These are phyloP conservation scores for Eupeodes luniger DNA, from an alignment of 2,888 invertebrate genomes.

Conservation along the genomic window DNA sequence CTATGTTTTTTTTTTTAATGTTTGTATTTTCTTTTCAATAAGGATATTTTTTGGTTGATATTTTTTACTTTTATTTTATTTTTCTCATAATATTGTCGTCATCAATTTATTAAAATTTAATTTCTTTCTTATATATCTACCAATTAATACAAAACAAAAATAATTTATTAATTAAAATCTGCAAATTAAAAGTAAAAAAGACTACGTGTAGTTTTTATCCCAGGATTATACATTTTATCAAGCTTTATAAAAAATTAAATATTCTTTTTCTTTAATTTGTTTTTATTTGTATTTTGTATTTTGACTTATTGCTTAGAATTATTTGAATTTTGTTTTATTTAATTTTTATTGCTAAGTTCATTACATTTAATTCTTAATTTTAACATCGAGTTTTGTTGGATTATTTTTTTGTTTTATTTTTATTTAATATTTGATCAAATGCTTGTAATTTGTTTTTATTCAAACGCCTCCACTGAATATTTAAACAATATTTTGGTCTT, in stretches of 20 bases:
- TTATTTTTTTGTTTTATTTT: background rate
- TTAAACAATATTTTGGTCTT: constrained; percentile 62
- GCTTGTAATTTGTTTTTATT: background rate
- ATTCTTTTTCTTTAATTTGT: background rate
- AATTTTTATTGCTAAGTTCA: constrained; percentile 30
- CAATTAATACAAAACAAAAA: constrained; percentile 9
- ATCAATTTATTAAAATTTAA: constrained; percentile 43
- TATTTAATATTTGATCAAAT: constrained; percentile 22
- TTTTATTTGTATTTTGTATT: constrained; percentile 21
- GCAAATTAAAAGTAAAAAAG: constrained; percentile 5
- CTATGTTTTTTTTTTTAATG: background rate
- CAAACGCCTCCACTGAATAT: constrained; percentile 23
- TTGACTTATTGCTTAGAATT: constrained; percentile 61
- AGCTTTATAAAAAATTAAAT: constrained; percentile 21
- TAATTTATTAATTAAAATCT: constrained; percentile 15
- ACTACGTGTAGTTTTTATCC: background rate
- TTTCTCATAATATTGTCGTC: constrained; percentile 62
- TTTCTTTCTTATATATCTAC: constrained; percentile 35
- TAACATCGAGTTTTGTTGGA: constrained; percentile 6
- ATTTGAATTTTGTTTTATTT: constrained; percentile 24
- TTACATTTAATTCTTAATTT: constrained; percentile 21
- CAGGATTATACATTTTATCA: constrained; percentile 7
- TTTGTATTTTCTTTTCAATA: background rate
- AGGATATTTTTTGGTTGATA: constrained; percentile 4
- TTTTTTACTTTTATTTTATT: constrained; percentile 22